Evolutionary conservation across 2,113 vertebrate species (phyloP).

Genomic region (Plotosus lineatus): DNA sequence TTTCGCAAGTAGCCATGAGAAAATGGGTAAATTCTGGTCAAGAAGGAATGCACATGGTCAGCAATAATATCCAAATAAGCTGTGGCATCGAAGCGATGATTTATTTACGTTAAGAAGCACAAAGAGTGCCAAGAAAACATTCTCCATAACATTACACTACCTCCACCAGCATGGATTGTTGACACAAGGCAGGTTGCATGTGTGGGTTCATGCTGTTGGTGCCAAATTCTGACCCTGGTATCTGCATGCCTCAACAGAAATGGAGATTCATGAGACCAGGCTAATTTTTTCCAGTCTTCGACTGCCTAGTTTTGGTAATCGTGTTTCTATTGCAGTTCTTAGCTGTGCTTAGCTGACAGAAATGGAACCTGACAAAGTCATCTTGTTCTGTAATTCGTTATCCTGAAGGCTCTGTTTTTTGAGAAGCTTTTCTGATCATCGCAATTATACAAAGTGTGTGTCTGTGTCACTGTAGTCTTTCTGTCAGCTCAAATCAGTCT

Average conservation of each 20-base stretch:
- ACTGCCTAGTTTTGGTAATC: background rate
- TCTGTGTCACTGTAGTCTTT: background rate
- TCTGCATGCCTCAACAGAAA: no score
- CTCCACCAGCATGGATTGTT: no score
- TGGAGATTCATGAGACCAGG: no score
- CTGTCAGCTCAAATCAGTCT: background rate
- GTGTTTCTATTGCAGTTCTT: background rate
- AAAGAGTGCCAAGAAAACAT: background rate
- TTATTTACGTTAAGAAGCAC: background rate
- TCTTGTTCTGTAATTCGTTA: background rate
- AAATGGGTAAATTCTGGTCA: no score
- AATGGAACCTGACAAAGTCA: background rate
- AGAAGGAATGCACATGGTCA: no score
- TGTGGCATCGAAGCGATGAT: no score
- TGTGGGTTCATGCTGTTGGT: background rate
- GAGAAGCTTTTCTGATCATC: background rate
- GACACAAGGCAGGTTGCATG: background rate
- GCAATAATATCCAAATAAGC: no score
- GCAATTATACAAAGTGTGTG: background rate
- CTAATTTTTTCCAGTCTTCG: background rate
- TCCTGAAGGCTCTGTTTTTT: background rate
- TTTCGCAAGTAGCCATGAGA: no score
- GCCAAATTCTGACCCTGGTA: background rate
- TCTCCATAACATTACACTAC: no score
- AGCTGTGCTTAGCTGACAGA: background rate